Evolutionary conservation across 2,113 vertebrate genomes (phyloP), one percentile per base, ranked within the genome.

Genomic region (Clinocottus analis): DNA sequence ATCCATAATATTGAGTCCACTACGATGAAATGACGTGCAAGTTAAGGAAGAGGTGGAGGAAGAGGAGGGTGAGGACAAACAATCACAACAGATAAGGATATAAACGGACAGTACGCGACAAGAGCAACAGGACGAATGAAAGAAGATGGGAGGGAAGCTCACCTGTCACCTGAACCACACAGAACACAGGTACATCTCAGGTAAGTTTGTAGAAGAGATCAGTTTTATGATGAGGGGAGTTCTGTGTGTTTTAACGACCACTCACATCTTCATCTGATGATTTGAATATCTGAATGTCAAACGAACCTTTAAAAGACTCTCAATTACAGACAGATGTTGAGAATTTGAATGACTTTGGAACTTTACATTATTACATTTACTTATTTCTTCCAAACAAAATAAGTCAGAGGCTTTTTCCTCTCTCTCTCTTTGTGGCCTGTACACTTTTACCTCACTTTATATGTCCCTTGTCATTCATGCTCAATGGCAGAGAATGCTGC

Each of bases 141-240:
- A 63, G 58, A 64, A 16, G 47, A 72, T 72, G 60, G 41, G 68
- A 47, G 66, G 23, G 41, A 66, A 49, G 35, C 33, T 82, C 41
- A 53, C 55, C 27, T 64, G 39, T 64, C 35, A 75, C 13, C 59
- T 70, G 0, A 82, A 56, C 72, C 27, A 58, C 16, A 70, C n/a
- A n/a, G 72, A 82, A 10, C 23, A 60, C 14, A 35, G 27, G 25
- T 43, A 53, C 43, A 67, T 80, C 70, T 80, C 69, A 60, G 77
- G 41, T 60, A 60, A 39, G 61, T 3, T 17, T 72, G 35, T 3
- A 27, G 53, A 41, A 29, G 27, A 29, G 11, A 31, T 49, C 65
- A 49, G 31, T 55, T 17, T 56, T 17, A 7, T 55, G 16, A 56
- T 17, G 21, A 23, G 10, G 66, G 49, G 13, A 21, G 23, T 55